A percentile compares a stretch with the other conserved stretches of the same genome.
These are phyloP conservation scores for Proisotoma minuta DNA, from an alignment of 2,888 invertebrate species.

Conservation along the genomic window DNA sequence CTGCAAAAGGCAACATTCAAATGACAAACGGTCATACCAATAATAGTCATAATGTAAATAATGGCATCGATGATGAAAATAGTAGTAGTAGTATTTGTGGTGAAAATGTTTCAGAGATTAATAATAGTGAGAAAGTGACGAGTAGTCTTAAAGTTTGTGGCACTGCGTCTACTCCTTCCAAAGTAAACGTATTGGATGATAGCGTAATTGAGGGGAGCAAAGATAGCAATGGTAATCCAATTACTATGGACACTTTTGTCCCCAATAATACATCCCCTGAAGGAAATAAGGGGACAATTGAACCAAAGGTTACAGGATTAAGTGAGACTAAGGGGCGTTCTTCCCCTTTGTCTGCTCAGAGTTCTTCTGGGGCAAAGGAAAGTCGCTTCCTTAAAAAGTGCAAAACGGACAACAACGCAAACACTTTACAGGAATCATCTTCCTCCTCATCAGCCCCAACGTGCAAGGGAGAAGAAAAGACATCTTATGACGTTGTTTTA, in stretches of 20 bases:
- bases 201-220: slow-evolving; percentile 17
- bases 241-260: slow-evolving; percentile 26
- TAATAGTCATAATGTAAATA: not conserved
- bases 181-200: no score
- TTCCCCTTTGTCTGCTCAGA: not conserved
- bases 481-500: slow-evolving; percentile 26
- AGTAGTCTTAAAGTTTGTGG: no score
- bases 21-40: slow-evolving; percentile 28
- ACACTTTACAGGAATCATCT: slow-evolving; percentile 22
- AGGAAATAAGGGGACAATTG: no score
- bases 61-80: slow-evolving; percentile 19
- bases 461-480: slow-evolving; percentile 22
- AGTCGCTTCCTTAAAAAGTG: slow-evolving; percentile 13
- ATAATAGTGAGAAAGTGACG: no score
- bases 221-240: slow-evolving; percentile 44
- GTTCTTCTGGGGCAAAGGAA: slow-evolving; percentile 15
- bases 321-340: not conserved
- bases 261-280: not conserved
- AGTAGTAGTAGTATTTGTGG: slow-evolving; percentile 30
- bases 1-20: slow-evolving; percentile 20
- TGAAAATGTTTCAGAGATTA: slow-evolving; percentile 26
- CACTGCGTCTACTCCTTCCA: no score
- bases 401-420: slow-evolving; percentile 36
- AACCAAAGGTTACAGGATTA: no score
- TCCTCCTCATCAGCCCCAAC: not conserved